Evolutionary conservation across 2,888 invertebrate genomes (phyloP), one percentile per base, ranked within the genome.

Genomic region (Bembecia ichneumoniformis): DNA sequence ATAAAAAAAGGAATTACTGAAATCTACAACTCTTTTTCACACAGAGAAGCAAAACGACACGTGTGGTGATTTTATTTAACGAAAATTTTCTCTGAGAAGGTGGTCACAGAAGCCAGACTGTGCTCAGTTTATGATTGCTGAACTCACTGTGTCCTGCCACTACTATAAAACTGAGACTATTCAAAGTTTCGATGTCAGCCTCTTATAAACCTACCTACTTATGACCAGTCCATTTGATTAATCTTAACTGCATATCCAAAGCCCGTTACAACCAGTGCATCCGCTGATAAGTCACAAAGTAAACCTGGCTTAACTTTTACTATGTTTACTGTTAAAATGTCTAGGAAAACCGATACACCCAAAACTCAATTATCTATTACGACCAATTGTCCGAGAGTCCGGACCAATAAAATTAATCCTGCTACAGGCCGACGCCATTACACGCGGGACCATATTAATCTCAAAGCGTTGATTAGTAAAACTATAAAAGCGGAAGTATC

Each of bases 401-500:
- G 72, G 69, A 67, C 73, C 78, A 82, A 84, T 83, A 84, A 84
- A 84, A 81, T 79, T 82, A 82, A 84, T 82, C 81, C 79, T 66
- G 65, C 74, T 74, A 71, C 72, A 71, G 28, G 67, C 78, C 77
- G 65, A 80, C 77, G 74, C 84, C 79, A 84, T 83, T 82, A 84
- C 80, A 66, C 72, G 72, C 72, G 69, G 67, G 74, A 77, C 81
- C 74, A 74, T 75, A 86, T 83, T 84, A 84, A 86, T 83, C 83
- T 84, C 72, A 61, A 71, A 71, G 79, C 82, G 82, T 86, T 86
- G 86, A 86, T 86, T 86, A 86, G 83, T 84, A 80, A 83, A 84
- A 84, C 86, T 87, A 86, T 87, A 86, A 87, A 86, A 82, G 82
- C 82, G 84, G 86, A 86, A 86, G 83, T 86, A 83, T 84, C 82